These are phyloP conservation scores for Tachycineta bicolor DNA, from an alignment of 2,113 vertebrate genomes.

Conservation along the genomic window DNA sequence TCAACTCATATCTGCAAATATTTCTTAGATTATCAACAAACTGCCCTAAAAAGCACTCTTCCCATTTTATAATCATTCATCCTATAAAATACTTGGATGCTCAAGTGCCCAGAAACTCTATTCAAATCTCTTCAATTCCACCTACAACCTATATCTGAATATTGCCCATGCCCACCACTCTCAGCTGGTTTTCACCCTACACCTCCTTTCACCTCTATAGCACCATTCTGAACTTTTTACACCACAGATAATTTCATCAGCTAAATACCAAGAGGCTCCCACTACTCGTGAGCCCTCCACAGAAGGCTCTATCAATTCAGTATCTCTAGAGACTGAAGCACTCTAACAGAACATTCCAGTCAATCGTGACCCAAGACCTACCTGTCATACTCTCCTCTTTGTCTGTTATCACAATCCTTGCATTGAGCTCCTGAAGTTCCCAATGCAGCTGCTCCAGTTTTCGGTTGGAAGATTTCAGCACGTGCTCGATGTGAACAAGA, in stretches of 20 bases:
- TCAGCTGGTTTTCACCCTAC: not conserved
- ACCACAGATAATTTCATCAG: not conserved
- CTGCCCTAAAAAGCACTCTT: not conserved
- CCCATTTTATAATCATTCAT: not conserved
- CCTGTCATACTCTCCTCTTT: slow-evolving; percentile 53
- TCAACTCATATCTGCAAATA: not conserved
- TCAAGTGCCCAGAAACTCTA: not conserved
- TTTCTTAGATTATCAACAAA: not conserved
- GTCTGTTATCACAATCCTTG: slow-evolving; percentile 85
- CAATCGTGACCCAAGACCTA: not conserved
- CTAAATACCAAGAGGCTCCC: not conserved
- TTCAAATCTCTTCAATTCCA: not conserved
- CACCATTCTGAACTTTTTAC: not conserved
- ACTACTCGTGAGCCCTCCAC: not conserved
- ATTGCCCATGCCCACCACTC: not conserved
- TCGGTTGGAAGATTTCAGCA: slow-evolving; percentile 85
- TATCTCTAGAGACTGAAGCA: not conserved
- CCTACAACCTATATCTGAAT: not conserved
- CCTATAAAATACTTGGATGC: not conserved
- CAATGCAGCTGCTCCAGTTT: slow-evolving; percentile 85
- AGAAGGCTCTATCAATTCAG: not conserved
- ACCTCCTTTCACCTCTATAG: not conserved
- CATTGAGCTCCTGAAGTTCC: slow-evolving; percentile 88
- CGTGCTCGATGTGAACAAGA: slow-evolving; percentile 85
- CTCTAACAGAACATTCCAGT: not conserved